Base-by-base conservation (phyloP, 2,113 vertebrate genomes). In the Athene noctua region DNA sequence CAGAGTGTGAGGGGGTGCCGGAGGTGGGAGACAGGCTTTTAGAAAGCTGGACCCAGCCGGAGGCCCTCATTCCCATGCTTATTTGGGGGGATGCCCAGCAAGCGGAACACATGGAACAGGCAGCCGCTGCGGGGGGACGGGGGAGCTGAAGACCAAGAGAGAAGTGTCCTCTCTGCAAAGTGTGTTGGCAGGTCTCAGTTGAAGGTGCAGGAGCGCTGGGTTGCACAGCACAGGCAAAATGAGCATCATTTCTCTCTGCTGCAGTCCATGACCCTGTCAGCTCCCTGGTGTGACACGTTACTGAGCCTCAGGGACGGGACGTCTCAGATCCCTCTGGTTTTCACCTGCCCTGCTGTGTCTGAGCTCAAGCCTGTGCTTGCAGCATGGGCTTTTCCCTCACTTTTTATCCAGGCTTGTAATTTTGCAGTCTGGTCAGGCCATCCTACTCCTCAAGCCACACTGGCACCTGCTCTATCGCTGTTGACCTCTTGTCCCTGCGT, bases 61-160 rank as follows among this genome's bases (percentile, higher is more conserved):
- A 32, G 8, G 12, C 10, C 15, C n/a, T 10, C 2, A 2, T 72
- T 51, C 29, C 29, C 2, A 0, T 57, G 40, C 32, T 2, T 1
- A 18, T 54, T 12, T 11, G 34, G 4, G 2, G 34, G 27, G 38
- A 46, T 79, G 21, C 11, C 21, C 27, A 18, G 32, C n/a, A 27
- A 22, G 29, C 1, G 1, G 23, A 11, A 18, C 1, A 2, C 18
- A 30, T 42, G 46, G 36, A 40, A 51, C 36, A n/a, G 14, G 44
- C 17, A 61, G 46, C 16, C 0, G 4, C 5, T 46, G 7, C 12
- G 5, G 12, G 11, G 7, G 10, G 25, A 26, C 2, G 1, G 15
- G 3, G 20, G 36, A 55, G 14, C 15, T 46, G 34, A 34, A 34
- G 22, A 55, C 23, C 27, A 38, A 38, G 17, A 70, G 20, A 51